Percentiles rank a stretch among this genome's conserved stretches.
These are phyloP conservation scores for Phataginus tricuspis DNA, from an alignment of 2,797 vertebrate species.

Conservation along the genomic window DNA sequence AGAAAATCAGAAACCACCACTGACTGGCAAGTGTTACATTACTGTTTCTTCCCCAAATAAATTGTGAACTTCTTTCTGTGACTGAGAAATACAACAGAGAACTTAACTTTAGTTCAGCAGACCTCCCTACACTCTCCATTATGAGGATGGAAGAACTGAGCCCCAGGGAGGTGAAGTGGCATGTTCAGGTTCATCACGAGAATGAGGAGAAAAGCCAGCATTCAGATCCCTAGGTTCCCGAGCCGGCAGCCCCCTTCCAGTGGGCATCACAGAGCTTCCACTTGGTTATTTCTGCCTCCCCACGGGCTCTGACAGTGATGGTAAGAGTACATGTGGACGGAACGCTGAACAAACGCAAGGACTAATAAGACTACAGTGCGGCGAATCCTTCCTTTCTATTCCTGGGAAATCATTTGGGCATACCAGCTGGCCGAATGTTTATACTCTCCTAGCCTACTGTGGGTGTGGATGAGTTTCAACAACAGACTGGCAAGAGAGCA, in stretches of 20 bases:
- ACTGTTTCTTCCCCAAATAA: neutral
- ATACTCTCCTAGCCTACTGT: neutral
- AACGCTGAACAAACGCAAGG: neutral
- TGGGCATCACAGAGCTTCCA: rapidly evolving
- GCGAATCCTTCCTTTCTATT: neutral
- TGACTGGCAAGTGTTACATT: neutral
- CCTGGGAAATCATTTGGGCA: neutral
- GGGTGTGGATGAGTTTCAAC: neutral
- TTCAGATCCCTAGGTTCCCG: neutral
- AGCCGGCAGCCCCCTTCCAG: neutral
- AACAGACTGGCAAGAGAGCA: neutral
- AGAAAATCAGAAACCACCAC: neutral
- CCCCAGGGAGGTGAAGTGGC: neutral
- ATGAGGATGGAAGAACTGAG: too few relatives aligned
- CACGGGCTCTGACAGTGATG: neutral
- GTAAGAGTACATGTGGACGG: rapidly evolving
- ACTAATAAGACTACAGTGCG: rapidly evolving
- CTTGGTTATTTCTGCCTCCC: neutral
- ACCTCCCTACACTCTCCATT: too few relatives aligned
- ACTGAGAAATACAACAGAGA: neutral
- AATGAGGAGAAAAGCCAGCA: neutral
- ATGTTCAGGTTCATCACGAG: rapidly evolving
- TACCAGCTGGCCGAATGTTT: neutral
- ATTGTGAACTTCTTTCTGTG: neutral
- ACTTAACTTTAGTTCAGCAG: neutral